Conservation (phyloP, 2,888 invertebrate species). For the Coremacera marginata region DNA sequence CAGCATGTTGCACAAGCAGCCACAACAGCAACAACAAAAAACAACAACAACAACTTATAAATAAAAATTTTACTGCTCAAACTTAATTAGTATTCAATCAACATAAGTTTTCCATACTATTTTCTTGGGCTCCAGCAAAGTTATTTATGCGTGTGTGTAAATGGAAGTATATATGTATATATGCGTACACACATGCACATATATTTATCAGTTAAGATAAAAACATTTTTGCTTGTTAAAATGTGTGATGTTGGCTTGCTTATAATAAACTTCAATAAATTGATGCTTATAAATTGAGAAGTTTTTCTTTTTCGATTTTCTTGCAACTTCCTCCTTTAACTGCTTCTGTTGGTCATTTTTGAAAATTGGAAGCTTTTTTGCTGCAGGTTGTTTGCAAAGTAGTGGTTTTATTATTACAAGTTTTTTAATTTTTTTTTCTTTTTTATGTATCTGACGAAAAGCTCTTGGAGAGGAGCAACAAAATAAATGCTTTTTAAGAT, state of each 20-base stretch:
- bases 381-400: no score
- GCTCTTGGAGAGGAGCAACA: no score
- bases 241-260: not conserved
- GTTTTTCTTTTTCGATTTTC: not conserved
- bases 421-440: not conserved
- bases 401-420: not conserved
- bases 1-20: not conserved
- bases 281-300: not conserved
- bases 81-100: conserved; percentile 53
- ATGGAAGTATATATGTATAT: not conserved
- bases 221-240: not conserved
- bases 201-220: not conserved
- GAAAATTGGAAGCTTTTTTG: not conserved
- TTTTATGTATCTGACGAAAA: no score
- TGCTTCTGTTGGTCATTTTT: not conserved
- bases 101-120: conserved; percentile 41
- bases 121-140: not conserved
- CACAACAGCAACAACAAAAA: not conserved
- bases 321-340: no score
- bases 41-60: not conserved
- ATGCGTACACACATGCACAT: not conserved
- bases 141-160: not conserved
- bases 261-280: not conserved
- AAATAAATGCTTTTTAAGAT: no score
- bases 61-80: conserved; percentile 21